Conservation (phyloP, 2,113 vertebrate genomes). For the Columba janthina region DNA sequence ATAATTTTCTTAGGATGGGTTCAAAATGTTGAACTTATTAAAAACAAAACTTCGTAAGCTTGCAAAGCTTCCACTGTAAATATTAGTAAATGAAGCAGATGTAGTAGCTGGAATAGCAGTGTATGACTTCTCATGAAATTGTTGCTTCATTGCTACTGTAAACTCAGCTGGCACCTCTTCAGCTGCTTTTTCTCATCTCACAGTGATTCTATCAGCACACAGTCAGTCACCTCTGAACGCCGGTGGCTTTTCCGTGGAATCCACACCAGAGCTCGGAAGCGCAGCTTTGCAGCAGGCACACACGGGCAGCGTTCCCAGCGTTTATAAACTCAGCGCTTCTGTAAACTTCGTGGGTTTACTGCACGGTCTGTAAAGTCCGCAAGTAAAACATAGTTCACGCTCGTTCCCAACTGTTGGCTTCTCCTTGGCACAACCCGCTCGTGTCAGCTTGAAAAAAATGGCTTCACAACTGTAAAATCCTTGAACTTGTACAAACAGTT, state of each 20-base stretch:
- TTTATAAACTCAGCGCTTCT: neutral
- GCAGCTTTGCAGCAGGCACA: neutral
- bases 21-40: conserved; percentile 14
- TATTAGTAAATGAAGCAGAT: conserved; percentile 36
- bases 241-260: neutral
- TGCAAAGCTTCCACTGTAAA: conserved; percentile 13
- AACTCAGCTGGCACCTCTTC: conserved; percentile 17
- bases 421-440: neutral
- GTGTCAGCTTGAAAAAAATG: conserved; percentile 12
- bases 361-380: neutral
- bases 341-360: neutral
- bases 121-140: neutral
- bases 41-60: conserved; percentile 19
- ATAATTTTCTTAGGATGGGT: neutral
- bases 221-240: neutral
- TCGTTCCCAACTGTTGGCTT: neutral
- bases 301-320: accelerated
- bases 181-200: neutral
- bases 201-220: neutral
- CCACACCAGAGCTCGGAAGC: neutral
- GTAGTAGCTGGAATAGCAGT: neutral
- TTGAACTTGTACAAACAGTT: conserved; percentile 43
- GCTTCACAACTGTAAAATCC: conserved; percentile 38
- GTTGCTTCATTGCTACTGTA: neutral
- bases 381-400: neutral